A percentile compares a stretch with the other conserved stretches of the same genome.
These are phyloP conservation scores for Dicerorhinus sumatrensis DNA, from an alignment of 2,113 vertebrate species.

Conservation along the genomic window DNA sequence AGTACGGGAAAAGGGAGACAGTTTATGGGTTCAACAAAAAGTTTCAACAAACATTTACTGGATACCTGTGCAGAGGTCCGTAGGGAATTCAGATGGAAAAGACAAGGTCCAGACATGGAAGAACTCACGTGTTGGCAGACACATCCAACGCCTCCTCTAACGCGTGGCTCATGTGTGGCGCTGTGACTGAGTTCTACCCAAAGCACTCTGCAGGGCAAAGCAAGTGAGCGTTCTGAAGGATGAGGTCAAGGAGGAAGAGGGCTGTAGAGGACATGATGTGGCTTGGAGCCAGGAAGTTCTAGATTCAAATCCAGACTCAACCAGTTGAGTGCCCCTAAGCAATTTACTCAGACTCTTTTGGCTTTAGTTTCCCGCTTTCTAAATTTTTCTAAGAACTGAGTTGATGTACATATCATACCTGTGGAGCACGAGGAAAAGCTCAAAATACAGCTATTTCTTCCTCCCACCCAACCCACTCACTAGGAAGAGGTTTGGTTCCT, in stretches of 20 bases:
- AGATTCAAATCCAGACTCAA: neutral
- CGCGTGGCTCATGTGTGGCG: neutral
- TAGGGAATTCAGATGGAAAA: neutral
- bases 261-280: neutral
- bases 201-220: neutral
- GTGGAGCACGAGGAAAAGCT: neutral
- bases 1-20: neutral
- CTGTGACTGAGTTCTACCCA: neutral
- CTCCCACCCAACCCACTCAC: rapidly evolving
- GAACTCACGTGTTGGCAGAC: neutral
- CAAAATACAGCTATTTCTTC: neutral
- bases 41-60: neutral
- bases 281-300: neutral
- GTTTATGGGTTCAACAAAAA: neutral
- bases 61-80: neutral
- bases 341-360: neutral
- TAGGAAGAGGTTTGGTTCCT: neutral
- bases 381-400: neutral
- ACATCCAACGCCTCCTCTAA: neutral
- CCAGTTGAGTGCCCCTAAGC: neutral
- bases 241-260: neutral
- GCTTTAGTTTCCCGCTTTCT: neutral
- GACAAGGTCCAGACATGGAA: neutral
- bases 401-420: neutral
- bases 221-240: neutral